phyloP scores from a whole-genome alignment of 1,140 invertebrate genomes.

The Leptinotarsa texana region DNA sequence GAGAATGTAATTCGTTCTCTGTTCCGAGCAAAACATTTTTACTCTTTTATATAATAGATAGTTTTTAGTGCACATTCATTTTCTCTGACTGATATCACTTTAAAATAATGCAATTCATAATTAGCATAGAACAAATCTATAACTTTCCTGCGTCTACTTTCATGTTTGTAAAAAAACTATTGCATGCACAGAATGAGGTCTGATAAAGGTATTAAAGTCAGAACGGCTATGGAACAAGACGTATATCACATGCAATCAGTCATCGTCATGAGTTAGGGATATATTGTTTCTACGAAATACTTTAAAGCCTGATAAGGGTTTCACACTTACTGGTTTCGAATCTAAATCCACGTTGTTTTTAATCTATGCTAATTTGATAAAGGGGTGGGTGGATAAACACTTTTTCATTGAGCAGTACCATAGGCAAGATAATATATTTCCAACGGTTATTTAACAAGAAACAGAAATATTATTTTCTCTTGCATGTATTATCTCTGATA shows the following conservation, averaged over 20 bases:
- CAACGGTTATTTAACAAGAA: too few relatives aligned
- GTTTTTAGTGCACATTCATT: too few relatives aligned
- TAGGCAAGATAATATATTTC: too few relatives aligned
- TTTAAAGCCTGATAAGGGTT: neutral
- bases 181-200: neutral
- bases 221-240: slow-evolving; percentile 1
- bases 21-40: too few relatives aligned
- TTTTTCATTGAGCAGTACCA: too few relatives aligned
- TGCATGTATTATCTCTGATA: too few relatives aligned
- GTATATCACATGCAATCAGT: slow-evolving; percentile 8
- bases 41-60: too few relatives aligned
- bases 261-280: neutral
- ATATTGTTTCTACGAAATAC: neutral
- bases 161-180: neutral
- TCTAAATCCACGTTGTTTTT: neutral
- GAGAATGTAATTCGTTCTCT: too few relatives aligned
- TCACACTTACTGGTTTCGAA: neutral
- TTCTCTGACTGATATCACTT: too few relatives aligned
- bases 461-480: too few relatives aligned
- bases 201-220: slow-evolving; percentile 3
- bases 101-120: too few relatives aligned
- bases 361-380: neutral
- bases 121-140: too few relatives aligned
- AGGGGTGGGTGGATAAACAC: neutral
- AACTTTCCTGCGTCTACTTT: neutral